Evolutionary conservation across 2,113 vertebrate genomes (phyloP).

Genomic region (Mus musculus): GRCm39 chr13:11895501-11896000

Average conservation of each 20-base stretch:
- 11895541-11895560: not conserved
- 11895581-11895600: not conserved
- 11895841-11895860: not conserved
- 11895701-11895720: not conserved
- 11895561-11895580: not conserved
- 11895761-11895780: not conserved
- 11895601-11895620: not conserved
- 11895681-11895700: not conserved
- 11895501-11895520: not conserved
- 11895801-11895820: not conserved
- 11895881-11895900: no score
- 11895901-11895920: accelerated
- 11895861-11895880: accelerated
- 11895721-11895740: not conserved
- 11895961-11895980: not conserved
- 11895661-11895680: not conserved
- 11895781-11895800: not conserved
- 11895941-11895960: not conserved
- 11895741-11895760: not conserved
- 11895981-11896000: not conserved
- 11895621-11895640: not conserved
- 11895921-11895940: not conserved
- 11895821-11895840: not conserved
- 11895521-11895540: not conserved
- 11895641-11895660: not conserved